Evolutionary conservation across 2,113 vertebrate genomes (phyloP), one percentile per base, ranked within the genome.

Genomic region (Pomatostomus ruficeps): DNA sequence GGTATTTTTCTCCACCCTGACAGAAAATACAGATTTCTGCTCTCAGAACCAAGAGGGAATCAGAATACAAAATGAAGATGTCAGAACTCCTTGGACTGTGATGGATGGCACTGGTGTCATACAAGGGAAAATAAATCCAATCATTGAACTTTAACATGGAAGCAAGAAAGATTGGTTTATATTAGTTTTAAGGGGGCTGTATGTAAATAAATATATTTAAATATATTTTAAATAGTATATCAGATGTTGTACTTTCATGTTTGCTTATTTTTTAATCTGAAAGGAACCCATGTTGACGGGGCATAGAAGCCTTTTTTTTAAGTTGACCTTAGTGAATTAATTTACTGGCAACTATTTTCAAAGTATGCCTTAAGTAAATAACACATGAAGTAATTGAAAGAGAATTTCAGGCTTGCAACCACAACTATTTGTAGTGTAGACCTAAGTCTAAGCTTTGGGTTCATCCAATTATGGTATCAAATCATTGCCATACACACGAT

Each of bases 361-460:
- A 58, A 82, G 54, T 85, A 92, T 76, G 54, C 57, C 89, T 82
- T 70, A 91, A 85, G 94, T 72, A 97, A 95, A 95, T 49, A 95
- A 87, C 88, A 46, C 36, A 66, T 31, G 49, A 68, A 92, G 71
- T 61, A 89, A 89, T 61, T 89, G 81, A 85, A 89, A 89, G 89
- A 87, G 62, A 92, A 92, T 95, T 86, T 88, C 85, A 92, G 43
- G 59, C 82, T 94, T 90, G 91, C 55, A 88, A 92, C 96, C 93
- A 94, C 77, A 95, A 94, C 14, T 81, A 91, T 95, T 89, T 91
- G 93, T 43, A 88, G 35, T 8, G 22, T 66, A 62, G 93, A 65
- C 73, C 40, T 14, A 94, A 91, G 42, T 49, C 73, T 87, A 72
- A 87, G 77, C 42, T 78, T 91, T 46, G 70, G 24, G 33, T 92